Evolutionary conservation across 2,888 invertebrate species (phyloP).

Genomic region (Cephus runcator): DNA sequence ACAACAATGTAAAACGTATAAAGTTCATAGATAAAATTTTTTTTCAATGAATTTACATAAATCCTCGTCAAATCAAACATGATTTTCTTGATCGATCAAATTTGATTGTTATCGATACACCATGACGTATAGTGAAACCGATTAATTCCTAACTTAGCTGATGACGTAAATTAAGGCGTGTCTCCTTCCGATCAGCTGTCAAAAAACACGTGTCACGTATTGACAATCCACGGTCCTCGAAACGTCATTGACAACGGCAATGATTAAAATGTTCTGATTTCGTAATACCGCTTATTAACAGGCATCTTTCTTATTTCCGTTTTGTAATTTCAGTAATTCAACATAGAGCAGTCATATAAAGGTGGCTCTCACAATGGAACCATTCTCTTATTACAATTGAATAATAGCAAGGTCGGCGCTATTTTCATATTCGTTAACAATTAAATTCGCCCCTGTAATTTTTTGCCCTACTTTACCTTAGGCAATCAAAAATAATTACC

Average conservation of each 20-base stretch:
- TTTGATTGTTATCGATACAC: neutral
- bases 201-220: neutral
- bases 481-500: neutral
- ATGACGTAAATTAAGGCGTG: neutral
- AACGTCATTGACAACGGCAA: neutral
- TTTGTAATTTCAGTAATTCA: neutral
- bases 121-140: neutral
- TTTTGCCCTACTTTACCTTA: neutral
- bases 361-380: neutral
- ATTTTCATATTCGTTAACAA: slow-evolving; percentile 2
- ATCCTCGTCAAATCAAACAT: no score
- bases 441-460: neutral
- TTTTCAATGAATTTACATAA: no score
- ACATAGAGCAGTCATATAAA: neutral
- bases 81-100: neutral
- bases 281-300: neutral
- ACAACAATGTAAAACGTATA: neutral
- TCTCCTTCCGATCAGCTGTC: neutral
- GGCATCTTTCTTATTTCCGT: neutral
- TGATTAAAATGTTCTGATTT: neutral
- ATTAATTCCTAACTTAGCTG: neutral
- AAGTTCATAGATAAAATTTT: neutral
- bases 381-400: neutral
- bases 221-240: neutral
- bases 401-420: neutral